Conservation (phyloP, 2,113 vertebrate genomes). For the Numida meleagris region DNA sequence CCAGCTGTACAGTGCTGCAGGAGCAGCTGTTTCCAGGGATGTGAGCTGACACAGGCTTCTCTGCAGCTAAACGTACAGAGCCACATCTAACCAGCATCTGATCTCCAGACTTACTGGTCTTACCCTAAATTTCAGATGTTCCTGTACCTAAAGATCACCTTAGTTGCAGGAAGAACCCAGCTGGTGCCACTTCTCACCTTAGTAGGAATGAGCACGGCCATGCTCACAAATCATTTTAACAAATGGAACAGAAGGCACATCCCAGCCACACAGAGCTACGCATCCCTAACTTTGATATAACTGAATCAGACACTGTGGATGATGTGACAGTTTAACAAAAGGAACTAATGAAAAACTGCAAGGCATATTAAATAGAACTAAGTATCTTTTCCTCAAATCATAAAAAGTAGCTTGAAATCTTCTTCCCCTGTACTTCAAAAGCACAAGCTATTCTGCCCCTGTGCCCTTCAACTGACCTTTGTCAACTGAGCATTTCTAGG, state of each 20-base stretch:
- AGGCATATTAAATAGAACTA: neutral
- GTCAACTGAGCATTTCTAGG: neutral
- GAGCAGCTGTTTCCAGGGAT: neutral
- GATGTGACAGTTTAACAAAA: neutral
- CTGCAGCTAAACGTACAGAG: neutral
- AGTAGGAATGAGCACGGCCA: neutral
- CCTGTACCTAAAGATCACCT: neutral
- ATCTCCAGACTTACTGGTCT: neutral
- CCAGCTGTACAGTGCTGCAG: neutral
- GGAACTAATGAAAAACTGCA: neutral
- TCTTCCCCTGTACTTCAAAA: neutral
- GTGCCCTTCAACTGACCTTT: too few species aligned
- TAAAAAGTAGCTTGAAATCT: neutral
- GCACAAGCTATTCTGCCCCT: neutral
- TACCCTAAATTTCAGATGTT: neutral
- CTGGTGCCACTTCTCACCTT: accelerated
- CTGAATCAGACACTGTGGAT: too few species aligned
- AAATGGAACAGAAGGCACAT: neutral
- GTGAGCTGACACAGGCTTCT: neutral
- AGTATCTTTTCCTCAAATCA: neutral
- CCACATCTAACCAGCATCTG: neutral
- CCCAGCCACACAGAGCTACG: neutral
- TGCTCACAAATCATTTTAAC: neutral
- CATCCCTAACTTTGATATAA: neutral
- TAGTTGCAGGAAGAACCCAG: neutral